These are phyloP conservation scores for Pempheris klunzingeri DNA, from an alignment of 2,797 vertebrate genomes.

Conservation along the genomic window DNA sequence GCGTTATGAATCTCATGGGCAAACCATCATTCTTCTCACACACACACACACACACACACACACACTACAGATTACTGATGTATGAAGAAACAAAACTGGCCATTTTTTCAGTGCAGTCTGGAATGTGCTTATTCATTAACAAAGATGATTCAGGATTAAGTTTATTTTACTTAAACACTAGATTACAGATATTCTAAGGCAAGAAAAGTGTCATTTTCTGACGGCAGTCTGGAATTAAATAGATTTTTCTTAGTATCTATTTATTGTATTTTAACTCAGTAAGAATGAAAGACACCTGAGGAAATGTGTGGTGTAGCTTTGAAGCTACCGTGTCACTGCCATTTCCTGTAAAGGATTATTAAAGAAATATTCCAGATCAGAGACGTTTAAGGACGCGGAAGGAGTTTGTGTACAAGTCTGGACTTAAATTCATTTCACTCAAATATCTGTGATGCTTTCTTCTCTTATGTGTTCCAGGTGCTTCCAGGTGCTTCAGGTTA, in stretches of 20 bases:
- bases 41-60: constrained; percentile 13
- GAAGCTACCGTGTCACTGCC: too few species aligned
- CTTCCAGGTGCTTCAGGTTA: not conserved
- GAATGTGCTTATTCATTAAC: too few species aligned
- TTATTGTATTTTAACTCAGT: too few species aligned
- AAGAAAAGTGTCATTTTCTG: not conserved
- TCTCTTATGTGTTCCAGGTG: too few species aligned
- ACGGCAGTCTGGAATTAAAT: not conserved
- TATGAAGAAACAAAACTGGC: not conserved
- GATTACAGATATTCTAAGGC: not conserved
- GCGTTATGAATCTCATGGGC: not conserved
- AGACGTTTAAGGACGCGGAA: not conserved
- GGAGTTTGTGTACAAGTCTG: not conserved
- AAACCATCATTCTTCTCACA: not conserved
- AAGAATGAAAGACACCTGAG: too few species aligned
- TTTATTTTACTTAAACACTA: not conserved
- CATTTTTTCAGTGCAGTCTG: not conserved
- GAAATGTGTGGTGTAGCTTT: too few species aligned
- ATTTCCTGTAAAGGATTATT: too few species aligned
- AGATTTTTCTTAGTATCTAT: too few species aligned
- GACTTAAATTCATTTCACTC: not conserved
- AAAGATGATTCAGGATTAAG: too few species aligned
- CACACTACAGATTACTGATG: not conserved
- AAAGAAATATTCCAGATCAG: not conserved
- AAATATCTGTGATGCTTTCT: too few species aligned